phyloP scores from a whole-genome alignment of 2,797 vertebrate genomes.

The Aldrovandia affinis region DNA sequence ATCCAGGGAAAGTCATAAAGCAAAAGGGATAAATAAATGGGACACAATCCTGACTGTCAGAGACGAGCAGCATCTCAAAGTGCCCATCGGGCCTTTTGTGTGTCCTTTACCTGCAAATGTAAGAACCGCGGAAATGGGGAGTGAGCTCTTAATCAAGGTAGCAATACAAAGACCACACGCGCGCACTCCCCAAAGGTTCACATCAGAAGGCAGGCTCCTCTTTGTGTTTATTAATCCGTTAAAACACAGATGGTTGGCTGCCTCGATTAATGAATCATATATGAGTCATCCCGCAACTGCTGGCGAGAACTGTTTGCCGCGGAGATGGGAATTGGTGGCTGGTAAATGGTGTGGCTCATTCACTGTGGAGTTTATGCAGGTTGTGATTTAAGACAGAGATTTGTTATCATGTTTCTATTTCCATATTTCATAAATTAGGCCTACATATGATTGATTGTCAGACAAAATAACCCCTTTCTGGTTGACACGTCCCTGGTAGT shows the following conservation, averaged over 20 bases:
- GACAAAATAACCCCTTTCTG: background rate
- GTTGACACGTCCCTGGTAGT: background rate
- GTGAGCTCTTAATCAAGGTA: constrained; percentile 77
- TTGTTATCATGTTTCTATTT: no score
- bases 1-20: constrained; percentile 49
- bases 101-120: constrained; percentile 76
- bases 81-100: constrained; percentile 65
- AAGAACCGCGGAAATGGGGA: constrained; percentile 74
- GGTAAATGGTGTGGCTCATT: constrained; percentile 35
- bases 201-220: constrained; percentile 81
- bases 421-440: no score
- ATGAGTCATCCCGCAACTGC: constrained; percentile 77
- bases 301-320: constrained; percentile 74
- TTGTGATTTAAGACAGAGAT: background rate
- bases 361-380: background rate
- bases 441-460: background rate
- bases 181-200: constrained; percentile 74
- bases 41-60: constrained; percentile 54
- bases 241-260: constrained; percentile 84
- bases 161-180: constrained; percentile 72
- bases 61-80: constrained; percentile 73
- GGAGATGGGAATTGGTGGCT: constrained; percentile 68
- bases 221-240: constrained; percentile 83
- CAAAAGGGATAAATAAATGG: constrained; percentile 33
- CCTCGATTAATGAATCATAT: constrained; percentile 82